Evolutionary conservation across 2,113 vertebrate species (phyloP).

Genomic region (Pholis gunnellus): DNA sequence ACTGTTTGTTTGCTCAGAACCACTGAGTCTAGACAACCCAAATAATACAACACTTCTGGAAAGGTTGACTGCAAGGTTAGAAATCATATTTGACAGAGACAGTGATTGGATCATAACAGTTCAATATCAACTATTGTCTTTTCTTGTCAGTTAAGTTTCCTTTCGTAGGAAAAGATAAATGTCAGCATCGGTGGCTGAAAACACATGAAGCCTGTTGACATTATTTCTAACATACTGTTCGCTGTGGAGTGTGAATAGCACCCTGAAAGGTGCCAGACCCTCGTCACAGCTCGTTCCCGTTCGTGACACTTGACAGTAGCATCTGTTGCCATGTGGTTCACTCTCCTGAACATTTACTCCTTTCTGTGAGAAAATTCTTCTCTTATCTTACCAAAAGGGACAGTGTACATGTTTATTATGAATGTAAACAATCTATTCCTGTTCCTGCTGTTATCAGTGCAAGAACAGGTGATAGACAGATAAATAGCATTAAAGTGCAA

Average conservation of each 20-base stretch:
- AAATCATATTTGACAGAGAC: constrained; percentile 42
- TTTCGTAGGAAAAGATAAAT: constrained; percentile 25
- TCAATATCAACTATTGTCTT: constrained; percentile 29
- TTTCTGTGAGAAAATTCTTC: not conserved
- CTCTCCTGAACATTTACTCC: not conserved
- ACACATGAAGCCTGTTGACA: not conserved
- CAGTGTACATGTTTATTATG: not conserved
- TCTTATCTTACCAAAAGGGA: not conserved
- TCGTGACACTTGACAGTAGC: constrained; percentile 36
- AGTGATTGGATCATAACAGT: constrained; percentile 23
- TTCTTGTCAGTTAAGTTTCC: constrained; percentile 21
- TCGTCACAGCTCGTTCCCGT: constrained; percentile 36
- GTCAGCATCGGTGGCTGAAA: constrained; percentile 17
- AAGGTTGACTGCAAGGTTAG: constrained; percentile 20
- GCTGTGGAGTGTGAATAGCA: constrained; percentile 39
- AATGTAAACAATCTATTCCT: not conserved
- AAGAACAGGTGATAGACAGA: not conserved
- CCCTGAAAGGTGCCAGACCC: constrained; percentile 39
- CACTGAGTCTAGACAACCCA: constrained; percentile 9
- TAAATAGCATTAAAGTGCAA: not conserved
- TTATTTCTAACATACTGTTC: constrained; percentile 20
- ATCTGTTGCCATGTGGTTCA: constrained; percentile 33
- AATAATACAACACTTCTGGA: constrained; percentile 6
- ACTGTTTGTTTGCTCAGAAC: constrained; percentile 52
- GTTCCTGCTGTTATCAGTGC: not conserved